phyloP scores from a whole-genome alignment of 2,113 vertebrate genomes.

The Engraulis encrasicolus region DNA sequence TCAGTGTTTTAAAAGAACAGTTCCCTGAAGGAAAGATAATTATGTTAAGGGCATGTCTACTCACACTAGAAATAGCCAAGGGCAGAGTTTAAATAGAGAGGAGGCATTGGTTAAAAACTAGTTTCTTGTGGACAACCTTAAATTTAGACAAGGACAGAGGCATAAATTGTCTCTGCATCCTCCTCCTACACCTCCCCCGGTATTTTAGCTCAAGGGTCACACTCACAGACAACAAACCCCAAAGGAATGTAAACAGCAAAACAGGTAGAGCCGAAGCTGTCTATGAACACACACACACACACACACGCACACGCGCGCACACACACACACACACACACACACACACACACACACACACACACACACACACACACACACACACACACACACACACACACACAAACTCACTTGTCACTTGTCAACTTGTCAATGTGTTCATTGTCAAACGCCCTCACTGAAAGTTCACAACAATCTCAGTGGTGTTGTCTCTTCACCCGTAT shows the following conservation, averaged over 20 bases:
- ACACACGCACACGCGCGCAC: too few relatives aligned
- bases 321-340: too few relatives aligned
- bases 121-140: background rate
- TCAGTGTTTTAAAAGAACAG: too few relatives aligned
- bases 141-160: background rate
- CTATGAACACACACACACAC: background rate
- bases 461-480: background rate
- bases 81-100: background rate
- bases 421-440: background rate
- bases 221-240: background rate
- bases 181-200: background rate
- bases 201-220: background rate
- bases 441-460: background rate
- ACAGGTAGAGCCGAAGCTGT: background rate
- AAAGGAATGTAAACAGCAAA: slow-evolving; percentile 33
- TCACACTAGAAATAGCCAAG: background rate
- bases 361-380: too few relatives aligned
- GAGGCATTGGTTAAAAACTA: background rate
- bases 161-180: background rate
- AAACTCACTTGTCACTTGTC: background rate
- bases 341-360: too few relatives aligned
- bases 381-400: too few relatives aligned
- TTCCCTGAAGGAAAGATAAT: background rate
- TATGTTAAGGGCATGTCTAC: background rate
- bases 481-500: background rate